These are phyloP conservation scores for Rhincodon typus DNA, from an alignment of 2,797 vertebrate genomes.

Conservation along the genomic window DNA sequence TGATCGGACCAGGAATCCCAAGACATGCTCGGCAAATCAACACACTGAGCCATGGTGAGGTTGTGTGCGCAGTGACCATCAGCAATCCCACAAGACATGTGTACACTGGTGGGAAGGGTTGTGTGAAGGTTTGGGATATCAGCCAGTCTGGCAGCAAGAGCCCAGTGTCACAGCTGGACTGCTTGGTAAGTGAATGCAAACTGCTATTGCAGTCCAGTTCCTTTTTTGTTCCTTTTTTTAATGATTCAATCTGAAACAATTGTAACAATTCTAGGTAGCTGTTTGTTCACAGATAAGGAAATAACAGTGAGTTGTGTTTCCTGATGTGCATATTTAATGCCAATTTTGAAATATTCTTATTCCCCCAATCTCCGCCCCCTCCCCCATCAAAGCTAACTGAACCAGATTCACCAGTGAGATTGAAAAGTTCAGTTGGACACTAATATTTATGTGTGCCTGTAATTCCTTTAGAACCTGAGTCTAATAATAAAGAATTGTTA, in stretches of 20 bases:
- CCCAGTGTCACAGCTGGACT: conserved; percentile 73
- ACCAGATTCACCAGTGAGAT: not conserved
- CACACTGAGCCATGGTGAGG: conserved; percentile 67
- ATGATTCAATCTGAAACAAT: conserved; percentile 42
- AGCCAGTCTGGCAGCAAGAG: conserved; percentile 74
- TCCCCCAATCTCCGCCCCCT: not conserved
- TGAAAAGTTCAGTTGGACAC: not conserved
- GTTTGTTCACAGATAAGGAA: conserved; percentile 45
- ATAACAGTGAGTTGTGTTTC: conserved; percentile 38
- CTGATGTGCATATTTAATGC: conserved; percentile 23
- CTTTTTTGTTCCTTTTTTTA: conserved; percentile 44
- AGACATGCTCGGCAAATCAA: conserved; percentile 70
- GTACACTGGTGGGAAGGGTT: conserved; percentile 72
- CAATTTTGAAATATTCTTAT: conserved; percentile 5
- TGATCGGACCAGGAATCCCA: conserved; percentile 68
- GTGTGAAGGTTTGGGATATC: conserved; percentile 76
- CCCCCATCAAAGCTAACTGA: not conserved
- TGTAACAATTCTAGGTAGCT: conserved; percentile 46
- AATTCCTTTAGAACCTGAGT: not conserved
- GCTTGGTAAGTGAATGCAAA: conserved; percentile 62
- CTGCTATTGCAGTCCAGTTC: conserved; percentile 39
- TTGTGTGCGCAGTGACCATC: conserved; percentile 72
- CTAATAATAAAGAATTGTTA: not conserved
- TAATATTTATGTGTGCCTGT: not conserved
- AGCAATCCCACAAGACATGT: conserved; percentile 73